Evolutionary conservation across 23 tunicate species (phyloP).

Genomic region (Clavelina lepadiformis): DNA sequence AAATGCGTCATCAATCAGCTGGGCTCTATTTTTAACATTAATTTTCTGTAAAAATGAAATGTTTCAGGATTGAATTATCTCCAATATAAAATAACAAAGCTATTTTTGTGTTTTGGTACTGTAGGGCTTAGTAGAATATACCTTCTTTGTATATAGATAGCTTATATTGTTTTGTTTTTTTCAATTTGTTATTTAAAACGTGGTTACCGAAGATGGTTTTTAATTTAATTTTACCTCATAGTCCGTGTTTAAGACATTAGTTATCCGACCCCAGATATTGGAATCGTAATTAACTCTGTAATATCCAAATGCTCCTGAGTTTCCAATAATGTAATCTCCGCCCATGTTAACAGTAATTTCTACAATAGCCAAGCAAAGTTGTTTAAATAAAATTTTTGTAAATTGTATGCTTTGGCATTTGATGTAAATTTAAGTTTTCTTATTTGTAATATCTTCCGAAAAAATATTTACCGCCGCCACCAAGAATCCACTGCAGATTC

Average conservation of each 20-base stretch:
- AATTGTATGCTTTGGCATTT: neutral
- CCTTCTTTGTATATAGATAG: no score
- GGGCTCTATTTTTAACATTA: slow-evolving; percentile 40
- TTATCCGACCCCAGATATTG: slow-evolving; percentile 39
- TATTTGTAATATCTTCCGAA: neutral
- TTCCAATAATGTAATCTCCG: slow-evolving; percentile 37
- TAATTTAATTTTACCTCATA: neutral
- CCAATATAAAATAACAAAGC: no score
- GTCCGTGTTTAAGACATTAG: slow-evolving; percentile 8
- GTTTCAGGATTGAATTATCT: neutral
- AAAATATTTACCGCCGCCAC: neutral
- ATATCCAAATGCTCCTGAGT: slow-evolving; percentile 59
- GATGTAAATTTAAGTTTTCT: neutral
- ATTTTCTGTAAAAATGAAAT: slow-evolving; percentile 13
- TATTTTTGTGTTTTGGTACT: no score
- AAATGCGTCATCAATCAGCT: slow-evolving; percentile 61
- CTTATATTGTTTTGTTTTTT: no score
- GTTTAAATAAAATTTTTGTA: neutral
- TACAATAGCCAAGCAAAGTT: neutral
- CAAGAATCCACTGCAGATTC: neutral
- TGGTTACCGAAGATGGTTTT: neutral
- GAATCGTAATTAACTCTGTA: slow-evolving; percentile 78
- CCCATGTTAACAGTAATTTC: neutral
- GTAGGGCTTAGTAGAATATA: no score
- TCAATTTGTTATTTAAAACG: neutral